Percentiles rank a stretch among this genome's conserved stretches.
Evolutionary conservation across 2,113 vertebrate genomes (phyloP).

Genomic region (Grammomys dolichurus): DNA sequence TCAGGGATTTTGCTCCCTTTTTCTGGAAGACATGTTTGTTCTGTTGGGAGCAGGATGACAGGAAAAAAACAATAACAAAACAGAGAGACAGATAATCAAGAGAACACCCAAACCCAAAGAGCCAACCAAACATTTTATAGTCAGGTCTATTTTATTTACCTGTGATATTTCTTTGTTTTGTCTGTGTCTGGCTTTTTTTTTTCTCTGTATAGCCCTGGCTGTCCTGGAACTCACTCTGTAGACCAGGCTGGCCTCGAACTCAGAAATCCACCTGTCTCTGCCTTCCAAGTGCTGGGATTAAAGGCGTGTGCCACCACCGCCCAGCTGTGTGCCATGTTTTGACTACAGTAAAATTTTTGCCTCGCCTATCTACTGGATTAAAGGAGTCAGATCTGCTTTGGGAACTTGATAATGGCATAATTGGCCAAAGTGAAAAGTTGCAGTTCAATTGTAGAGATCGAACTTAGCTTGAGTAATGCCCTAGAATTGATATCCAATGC

Average conservation of each 20-base stretch:
- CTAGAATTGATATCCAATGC: not conserved
- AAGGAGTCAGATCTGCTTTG: not conserved
- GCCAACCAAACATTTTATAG: not conserved
- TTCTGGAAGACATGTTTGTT: not conserved
- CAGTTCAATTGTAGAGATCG: not conserved
- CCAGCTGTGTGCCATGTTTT: not conserved
- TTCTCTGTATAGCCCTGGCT: too few relatives aligned
- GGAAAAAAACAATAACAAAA: not conserved
- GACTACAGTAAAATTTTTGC: not conserved
- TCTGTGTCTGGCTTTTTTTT: conserved; percentile 8
- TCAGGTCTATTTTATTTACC: conserved; percentile 39
- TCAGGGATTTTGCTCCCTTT: not conserved
- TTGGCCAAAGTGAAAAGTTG: conserved; percentile 42
- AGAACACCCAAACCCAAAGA: not conserved
- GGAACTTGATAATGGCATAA: conserved; percentile 1
- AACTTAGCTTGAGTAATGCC: not conserved
- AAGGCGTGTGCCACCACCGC: too few relatives aligned
- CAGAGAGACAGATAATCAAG: not conserved
- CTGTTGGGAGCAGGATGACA: not conserved
- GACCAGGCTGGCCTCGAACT: too few relatives aligned
- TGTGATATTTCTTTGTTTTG: conserved; percentile 1
- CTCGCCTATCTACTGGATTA: not conserved
- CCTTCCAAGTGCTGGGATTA: too few relatives aligned
- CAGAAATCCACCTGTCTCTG: too few relatives aligned
- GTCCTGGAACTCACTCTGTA: too few relatives aligned